Evolutionary conservation across 2,888 invertebrate genomes (phyloP), one percentile per base, ranked within the genome.

Genomic region (Drosophila antonietae): DNA sequence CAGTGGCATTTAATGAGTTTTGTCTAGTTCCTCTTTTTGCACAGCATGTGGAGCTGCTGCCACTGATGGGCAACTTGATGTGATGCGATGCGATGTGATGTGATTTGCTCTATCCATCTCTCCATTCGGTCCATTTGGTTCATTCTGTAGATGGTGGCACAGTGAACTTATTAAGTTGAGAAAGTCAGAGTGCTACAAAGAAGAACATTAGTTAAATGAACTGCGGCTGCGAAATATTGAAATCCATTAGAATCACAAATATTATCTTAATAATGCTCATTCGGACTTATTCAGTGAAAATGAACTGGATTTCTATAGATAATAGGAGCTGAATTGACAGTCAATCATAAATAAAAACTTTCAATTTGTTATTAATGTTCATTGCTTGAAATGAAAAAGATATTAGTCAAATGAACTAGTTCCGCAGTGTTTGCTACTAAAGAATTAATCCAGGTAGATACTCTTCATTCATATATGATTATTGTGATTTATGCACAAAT

Each of bases 1-100:
- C 51, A 43, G 23, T 56, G 35, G 39, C 37, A 64, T 72, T 80
- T 68, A 72, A 73, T 68, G 75, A 75, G 69, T 68, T 78, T 80
- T 68, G 59, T 67, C 57, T 37, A 39, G 37, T 56, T 73, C 51
- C 57, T 60, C 39, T 57, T 51, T 47, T 62, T 31, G 62, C 65
- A 57, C 70, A 35, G 37, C 65, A 68, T 73, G 64, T 51, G 64
- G 35, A 73, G 63, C 68, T 60, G 28, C 20, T 55, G 41, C 28
- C 43, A 52, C 49, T 62, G 51, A 35, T 51, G 33, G 72, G 58
- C 65, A 68, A 59, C 62, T 57, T 73, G 58, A 62, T 58, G 31
- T 41, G 75, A 44, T 57, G 61, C 20, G 35, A 41, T 18, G 41
- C n/a, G n/a, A 61, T 57, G 28, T 55, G 75, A 47, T 56, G 61